Evolutionary conservation across 2,888 invertebrate species (phyloP).

Genomic region (Amiota minor): DNA sequence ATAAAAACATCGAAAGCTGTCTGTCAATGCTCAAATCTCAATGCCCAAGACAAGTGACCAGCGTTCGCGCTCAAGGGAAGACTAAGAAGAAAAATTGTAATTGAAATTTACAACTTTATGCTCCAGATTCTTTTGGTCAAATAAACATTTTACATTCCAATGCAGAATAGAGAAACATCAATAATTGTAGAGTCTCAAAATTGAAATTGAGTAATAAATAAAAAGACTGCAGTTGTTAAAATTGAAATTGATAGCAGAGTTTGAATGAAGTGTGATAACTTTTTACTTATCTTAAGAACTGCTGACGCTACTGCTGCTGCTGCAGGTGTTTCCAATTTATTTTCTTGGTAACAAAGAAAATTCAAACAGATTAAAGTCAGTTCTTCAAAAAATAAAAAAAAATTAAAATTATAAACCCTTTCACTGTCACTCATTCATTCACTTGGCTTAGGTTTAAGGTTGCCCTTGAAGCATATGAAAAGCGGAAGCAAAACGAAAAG

Average conservation of each 20-base stretch:
- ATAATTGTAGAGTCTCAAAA: conserved; percentile 24
- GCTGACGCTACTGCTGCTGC: conserved; percentile 34
- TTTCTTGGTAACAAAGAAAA: neutral
- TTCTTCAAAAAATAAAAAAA: neutral
- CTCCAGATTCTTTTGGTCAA: conserved; percentile 51
- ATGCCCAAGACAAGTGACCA: conserved; percentile 25
- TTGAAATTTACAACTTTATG: conserved; percentile 61
- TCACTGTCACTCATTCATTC: neutral
- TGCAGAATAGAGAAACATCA: conserved; percentile 52
- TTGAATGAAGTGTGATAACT: conserved; percentile 51
- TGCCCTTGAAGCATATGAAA: neutral
- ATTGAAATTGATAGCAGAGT: conserved; percentile 63
- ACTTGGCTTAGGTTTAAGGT: neutral
- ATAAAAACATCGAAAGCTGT: conserved; percentile 67
- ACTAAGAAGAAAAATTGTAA: conserved; percentile 53
- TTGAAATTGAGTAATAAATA: conserved; percentile 16
- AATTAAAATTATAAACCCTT: neutral
- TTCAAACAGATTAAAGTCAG: neutral
- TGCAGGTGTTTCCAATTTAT: conserved; percentile 62
- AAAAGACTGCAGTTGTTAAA: conserved; percentile 39
- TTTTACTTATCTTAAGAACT: conserved; percentile 20
- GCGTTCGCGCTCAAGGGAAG: conserved; percentile 43
- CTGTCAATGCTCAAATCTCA: conserved; percentile 47
- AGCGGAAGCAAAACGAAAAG: neutral
- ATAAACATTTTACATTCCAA: conserved; percentile 35